phyloP scores from a whole-genome alignment of 2,888 invertebrate species.

The Lasioglossum morio region DNA sequence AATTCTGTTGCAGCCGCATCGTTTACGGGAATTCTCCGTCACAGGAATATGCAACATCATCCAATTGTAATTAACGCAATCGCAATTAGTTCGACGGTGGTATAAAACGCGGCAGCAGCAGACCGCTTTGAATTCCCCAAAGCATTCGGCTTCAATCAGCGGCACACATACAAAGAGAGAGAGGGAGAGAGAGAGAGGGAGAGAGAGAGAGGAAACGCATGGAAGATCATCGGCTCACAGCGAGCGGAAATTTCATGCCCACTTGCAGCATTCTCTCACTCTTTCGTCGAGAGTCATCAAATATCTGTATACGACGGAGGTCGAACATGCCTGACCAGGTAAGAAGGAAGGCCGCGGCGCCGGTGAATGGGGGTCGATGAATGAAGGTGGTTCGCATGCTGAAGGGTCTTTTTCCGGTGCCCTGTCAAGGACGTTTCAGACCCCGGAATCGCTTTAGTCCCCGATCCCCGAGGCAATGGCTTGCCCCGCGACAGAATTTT shows the following conservation, averaged over 20 bases:
- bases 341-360: slow-evolving; percentile 46
- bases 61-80: slow-evolving; percentile 2
- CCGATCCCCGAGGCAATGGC: neutral
- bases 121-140: slow-evolving; percentile 8
- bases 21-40: neutral
- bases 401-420: slow-evolving; percentile 36
- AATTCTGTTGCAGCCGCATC: neutral
- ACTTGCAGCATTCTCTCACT: slow-evolving; percentile 50
- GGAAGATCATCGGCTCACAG: slow-evolving; percentile 1
- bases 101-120: neutral
- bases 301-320: slow-evolving; percentile 42
- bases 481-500: slow-evolving; percentile 12
- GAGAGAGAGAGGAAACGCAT: neutral
- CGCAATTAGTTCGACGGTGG: slow-evolving; percentile 6
- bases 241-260: slow-evolving; percentile 41
- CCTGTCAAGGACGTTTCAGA: slow-evolving; percentile 31
- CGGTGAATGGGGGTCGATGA: slow-evolving; percentile 53
- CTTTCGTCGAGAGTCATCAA: slow-evolving; percentile 33
- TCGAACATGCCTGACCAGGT: slow-evolving; percentile 47
- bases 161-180: neutral
- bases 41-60: neutral
- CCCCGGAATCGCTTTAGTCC: neutral
- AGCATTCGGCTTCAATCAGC: slow-evolving; percentile 24
- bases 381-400: slow-evolving; percentile 45
- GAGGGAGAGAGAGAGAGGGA: too few species aligned